A percentile compares a stretch with the other conserved stretches of the same genome.
Evolutionary conservation across 2,113 vertebrate genomes (phyloP).

Genomic region (Micronisus gabar): DNA sequence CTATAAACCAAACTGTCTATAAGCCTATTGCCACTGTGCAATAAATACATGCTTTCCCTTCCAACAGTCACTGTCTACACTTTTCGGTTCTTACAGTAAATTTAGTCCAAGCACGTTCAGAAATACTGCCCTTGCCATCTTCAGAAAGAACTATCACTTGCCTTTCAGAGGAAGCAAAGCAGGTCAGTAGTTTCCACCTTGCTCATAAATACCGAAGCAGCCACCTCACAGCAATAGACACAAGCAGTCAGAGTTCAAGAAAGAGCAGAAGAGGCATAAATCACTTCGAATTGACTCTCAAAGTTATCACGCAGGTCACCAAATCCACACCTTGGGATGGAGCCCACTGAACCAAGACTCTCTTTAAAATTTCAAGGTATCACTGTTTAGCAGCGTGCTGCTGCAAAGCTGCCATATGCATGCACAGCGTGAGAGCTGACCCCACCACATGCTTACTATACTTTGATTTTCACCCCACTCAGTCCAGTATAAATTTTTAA

Average conservation of each 20-base stretch:
- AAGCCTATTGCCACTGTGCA: neutral
- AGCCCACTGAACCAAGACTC: neutral
- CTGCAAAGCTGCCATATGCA: neutral
- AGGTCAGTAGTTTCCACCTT: neutral
- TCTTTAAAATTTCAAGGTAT: neutral
- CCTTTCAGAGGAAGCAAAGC: neutral
- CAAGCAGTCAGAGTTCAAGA: neutral
- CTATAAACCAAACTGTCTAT: neutral
- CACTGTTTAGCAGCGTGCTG: fast-evolving
- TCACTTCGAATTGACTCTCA: neutral
- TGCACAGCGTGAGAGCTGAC: fast-evolving
- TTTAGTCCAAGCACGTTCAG: neutral
- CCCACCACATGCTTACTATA: too few species aligned
- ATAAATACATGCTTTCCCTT: neutral
- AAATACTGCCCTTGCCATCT: neutral
- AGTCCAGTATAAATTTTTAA: neutral
- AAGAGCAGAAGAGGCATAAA: neutral
- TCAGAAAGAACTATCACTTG: neutral
- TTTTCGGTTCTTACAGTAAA: neutral
- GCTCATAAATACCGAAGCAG: neutral
- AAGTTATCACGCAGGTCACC: neutral
- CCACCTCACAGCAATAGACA: neutral
- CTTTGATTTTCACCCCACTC: neutral
- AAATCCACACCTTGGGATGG: neutral
- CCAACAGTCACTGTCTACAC: neutral